Evolutionary conservation across 2,888 invertebrate genomes (phyloP).

Genomic region (Drosophila flavopinicola): DNA sequence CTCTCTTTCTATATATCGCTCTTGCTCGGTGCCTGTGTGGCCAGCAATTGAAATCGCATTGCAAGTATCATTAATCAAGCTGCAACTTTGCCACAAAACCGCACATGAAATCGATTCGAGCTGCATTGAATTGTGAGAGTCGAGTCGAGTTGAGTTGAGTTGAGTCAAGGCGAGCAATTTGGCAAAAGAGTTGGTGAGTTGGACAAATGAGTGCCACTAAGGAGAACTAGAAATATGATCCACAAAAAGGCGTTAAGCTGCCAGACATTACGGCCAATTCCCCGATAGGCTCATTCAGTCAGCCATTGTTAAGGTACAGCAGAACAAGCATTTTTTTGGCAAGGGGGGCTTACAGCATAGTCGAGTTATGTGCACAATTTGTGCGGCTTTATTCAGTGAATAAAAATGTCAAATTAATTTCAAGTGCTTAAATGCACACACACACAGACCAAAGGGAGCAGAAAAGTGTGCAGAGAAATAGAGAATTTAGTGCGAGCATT

Average conservation of each 20-base stretch:
- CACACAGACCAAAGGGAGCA: conserved; percentile 1
- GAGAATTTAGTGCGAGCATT: conserved; percentile 38
- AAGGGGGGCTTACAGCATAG: conserved; percentile 6
- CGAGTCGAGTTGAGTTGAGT: no score
- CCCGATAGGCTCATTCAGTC: conserved; percentile 3
- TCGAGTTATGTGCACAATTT: conserved; percentile 43
- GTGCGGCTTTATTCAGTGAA: conserved; percentile 36
- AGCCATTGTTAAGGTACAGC: background rate
- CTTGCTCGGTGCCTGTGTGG: conserved; percentile 11
- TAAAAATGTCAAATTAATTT: conserved; percentile 65
- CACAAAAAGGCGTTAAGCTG: conserved; percentile 32
- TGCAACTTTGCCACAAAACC: conserved; percentile 55
- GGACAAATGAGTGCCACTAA: conserved; percentile 12
- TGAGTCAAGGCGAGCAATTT: conserved; percentile 21
- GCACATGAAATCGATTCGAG: conserved; percentile 36
- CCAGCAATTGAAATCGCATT: conserved; percentile 61
- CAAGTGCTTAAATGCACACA: conserved; percentile 51
- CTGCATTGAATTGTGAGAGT: conserved; percentile 1
- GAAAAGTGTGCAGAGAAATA: conserved; percentile 8
- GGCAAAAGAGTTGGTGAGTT: conserved; percentile 21
- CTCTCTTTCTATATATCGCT: background rate
- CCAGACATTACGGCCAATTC: conserved; percentile 28
- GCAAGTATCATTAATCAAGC: conserved; percentile 66
- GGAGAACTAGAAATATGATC: conserved; percentile 14
- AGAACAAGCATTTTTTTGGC: background rate